These are phyloP conservation scores for Aleiodes leptofemur DNA, from an alignment of 2,888 invertebrate genomes.

Conservation along the genomic window DNA sequence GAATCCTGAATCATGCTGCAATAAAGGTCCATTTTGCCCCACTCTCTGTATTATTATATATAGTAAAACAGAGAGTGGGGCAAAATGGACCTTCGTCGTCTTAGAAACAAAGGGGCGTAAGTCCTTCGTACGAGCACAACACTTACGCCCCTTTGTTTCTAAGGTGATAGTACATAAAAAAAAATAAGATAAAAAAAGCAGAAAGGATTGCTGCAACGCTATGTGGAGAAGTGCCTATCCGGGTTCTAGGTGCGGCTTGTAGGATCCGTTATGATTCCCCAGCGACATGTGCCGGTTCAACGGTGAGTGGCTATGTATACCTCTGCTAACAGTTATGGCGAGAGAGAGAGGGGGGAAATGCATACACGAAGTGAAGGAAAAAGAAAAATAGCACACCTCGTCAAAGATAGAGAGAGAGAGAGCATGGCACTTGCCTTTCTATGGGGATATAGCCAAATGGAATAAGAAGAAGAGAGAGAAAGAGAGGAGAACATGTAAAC, in stretches of 20 bases:
- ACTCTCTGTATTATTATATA: too few relatives aligned
- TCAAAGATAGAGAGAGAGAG: background rate
- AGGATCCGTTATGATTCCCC: conserved; percentile 67
- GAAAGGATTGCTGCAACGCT: conserved; percentile 54
- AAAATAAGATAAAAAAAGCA: conserved; percentile 21
- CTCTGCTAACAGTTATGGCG: background rate
- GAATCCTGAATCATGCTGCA: too few relatives aligned
- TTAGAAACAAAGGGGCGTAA: too few relatives aligned
- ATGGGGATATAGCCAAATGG: too few relatives aligned
- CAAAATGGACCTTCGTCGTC: too few relatives aligned
- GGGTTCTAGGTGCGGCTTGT: conserved; percentile 68
- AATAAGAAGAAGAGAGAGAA: too few relatives aligned
- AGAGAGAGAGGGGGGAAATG: background rate
- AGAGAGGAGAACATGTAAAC: background rate
- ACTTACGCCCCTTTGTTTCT: too few relatives aligned
- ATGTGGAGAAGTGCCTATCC: conserved; percentile 58
- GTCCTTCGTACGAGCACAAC: too few relatives aligned
- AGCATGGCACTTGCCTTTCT: too few relatives aligned
- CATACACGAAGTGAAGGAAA: background rate
- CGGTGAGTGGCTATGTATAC: conserved; percentile 33
- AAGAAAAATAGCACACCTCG: background rate
- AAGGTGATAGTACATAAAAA: background rate
- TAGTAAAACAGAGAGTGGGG: too few relatives aligned
- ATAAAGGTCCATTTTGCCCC: too few relatives aligned
- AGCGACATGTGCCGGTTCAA: conserved; percentile 31